Base-by-base conservation (phyloP, 2,113 vertebrate species). In the Oncorhynchus gorbuscha region DNA sequence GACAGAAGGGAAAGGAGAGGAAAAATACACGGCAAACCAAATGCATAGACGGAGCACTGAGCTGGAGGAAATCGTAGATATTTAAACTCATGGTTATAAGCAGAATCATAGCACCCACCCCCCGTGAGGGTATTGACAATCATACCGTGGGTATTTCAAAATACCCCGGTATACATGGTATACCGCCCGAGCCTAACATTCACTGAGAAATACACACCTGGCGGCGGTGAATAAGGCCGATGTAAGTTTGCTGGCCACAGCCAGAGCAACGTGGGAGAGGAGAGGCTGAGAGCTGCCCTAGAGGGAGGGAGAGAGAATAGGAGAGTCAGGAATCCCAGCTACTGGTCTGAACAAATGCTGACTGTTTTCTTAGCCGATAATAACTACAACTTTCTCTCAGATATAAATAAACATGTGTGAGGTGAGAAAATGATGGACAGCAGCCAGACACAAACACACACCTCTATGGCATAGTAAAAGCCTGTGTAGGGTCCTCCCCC, bases 401-500 rank as follows among this genome's bases (percentile, higher is more conserved):
- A 51, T 11, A 58, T 3, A 22, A 28, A n/a, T 12, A 30, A 8
- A 74, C 24, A 59, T 69, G 45, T 8, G 39, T 28, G 24, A 49
- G 26, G 51, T 65, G 48, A 73, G 26, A 26, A 16, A 32, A 32
- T 32, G 26, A 12, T 7, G 20, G 26, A 35, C 16, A 4, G 8
- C 24, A 65, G 32, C 68, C 14, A 61, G 14, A 76, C 62, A 68
- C 28, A 8, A 65, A 72, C 4, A 32, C 68, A 69, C 90, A 99
- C 98, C 96, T 99, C 98, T 49, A 99, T 85, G 24, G 98, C 97
- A 73, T 98, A 99, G 92, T 96, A 99, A 92, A 99, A 99, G 65
- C 97, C 96, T 0, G 96, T 94, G 85, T 96, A 99, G 0, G 98
- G 98, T 75, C 93, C 97, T 73, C 96, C 92, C 75, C 98, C 98